A percentile compares a stretch with the other conserved stretches of the same genome.
Evolutionary conservation across 2,888 invertebrate species (phyloP).

Genomic region (Tillus elongatus): DNA sequence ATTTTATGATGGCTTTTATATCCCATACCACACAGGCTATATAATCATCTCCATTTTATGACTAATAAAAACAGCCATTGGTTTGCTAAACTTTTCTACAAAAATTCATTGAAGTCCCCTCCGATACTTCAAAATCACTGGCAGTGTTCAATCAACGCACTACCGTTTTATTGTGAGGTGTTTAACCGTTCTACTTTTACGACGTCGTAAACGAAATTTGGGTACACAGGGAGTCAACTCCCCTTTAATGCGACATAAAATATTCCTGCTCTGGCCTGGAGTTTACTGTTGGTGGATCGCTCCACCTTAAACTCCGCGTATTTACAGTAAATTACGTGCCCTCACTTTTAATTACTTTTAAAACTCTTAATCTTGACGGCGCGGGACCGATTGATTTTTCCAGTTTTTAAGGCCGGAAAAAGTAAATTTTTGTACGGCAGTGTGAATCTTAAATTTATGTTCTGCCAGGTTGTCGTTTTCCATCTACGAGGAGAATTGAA

Average conservation of each 20-base stretch:
- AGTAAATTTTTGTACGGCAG: no score
- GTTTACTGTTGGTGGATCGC: neutral
- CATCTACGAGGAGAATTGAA: no score
- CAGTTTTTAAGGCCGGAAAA: no score
- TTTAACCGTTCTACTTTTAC: conserved; percentile 24
- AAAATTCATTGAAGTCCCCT: neutral
- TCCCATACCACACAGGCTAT: conserved; percentile 1
- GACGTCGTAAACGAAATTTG: conserved; percentile 25
- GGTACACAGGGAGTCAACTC: conserved; percentile 8
- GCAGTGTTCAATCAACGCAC: conserved; percentile 15
- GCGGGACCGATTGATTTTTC: no score
- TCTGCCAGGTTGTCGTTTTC: no score
- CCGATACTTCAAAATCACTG: neutral
- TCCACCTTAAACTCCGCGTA: no score
- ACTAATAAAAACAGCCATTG: conserved; percentile 3
- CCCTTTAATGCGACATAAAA: neutral
- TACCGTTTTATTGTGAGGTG: conserved; percentile 21
- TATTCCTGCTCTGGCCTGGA: no score
- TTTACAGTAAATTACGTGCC: neutral
- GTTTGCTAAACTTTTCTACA: neutral
- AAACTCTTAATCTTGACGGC: neutral
- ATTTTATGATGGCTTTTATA: neutral
- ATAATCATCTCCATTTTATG: conserved; percentile 1
- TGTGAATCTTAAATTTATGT: no score
- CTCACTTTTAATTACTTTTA: conserved; percentile 1